These are phyloP conservation scores for Siderastrea radians DNA, from an alignment of 92 coral and sea anemone species.

Conservation along the genomic window DNA sequence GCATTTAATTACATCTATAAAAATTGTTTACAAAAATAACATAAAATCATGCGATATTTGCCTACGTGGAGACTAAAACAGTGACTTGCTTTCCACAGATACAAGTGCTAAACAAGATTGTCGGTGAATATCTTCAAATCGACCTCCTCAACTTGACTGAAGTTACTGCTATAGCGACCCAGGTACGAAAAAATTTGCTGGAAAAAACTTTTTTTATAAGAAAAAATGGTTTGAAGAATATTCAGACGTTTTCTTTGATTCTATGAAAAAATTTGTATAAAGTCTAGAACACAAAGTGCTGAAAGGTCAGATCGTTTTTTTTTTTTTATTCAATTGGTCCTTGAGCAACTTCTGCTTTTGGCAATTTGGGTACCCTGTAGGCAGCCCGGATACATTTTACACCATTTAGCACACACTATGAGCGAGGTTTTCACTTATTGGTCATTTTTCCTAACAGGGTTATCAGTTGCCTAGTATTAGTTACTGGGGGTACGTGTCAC, in stretches of 20 bases:
- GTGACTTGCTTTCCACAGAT: slow-evolving; percentile 25
- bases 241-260: too few relatives aligned
- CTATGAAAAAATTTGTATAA: too few relatives aligned
- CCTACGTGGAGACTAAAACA: background rate
- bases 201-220: background rate
- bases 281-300: too few relatives aligned
- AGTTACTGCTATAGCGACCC: slow-evolving; percentile 84
- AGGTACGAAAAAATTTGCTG: slow-evolving; percentile 47
- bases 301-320: too few relatives aligned
- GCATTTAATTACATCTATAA: background rate
- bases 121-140: slow-evolving; percentile 82
- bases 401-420: too few relatives aligned
- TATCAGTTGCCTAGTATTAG: slow-evolving; percentile 24
- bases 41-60: background rate
- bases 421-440: too few relatives aligned
- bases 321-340: too few relatives aligned
- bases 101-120: slow-evolving; percentile 48
- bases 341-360: too few relatives aligned
- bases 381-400: too few relatives aligned
- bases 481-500: slow-evolving; percentile 70
- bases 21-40: background rate
- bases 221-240: background rate
- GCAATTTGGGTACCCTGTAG: too few relatives aligned
- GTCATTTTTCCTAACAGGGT: slow-evolving; percentile 22
- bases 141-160: slow-evolving; percentile 80